Base-by-base conservation (phyloP, 2,113 vertebrate genomes). In the Stigmatopora argus region DNA sequence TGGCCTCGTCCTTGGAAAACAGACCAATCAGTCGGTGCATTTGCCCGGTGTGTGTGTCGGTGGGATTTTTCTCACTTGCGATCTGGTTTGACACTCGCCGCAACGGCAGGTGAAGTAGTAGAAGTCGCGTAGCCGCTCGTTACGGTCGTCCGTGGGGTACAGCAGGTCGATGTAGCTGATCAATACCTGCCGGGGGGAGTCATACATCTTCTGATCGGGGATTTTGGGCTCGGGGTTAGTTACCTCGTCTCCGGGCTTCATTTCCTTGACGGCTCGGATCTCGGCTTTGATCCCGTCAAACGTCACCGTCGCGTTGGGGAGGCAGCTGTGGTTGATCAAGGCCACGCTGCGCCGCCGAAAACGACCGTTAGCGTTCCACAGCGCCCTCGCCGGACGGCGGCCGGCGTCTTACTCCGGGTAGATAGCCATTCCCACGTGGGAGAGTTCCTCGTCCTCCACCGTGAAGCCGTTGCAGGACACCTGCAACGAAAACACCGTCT, bases 391-490 rank as follows among this genome's bases (percentile, higher is more conserved):
- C 1, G 4, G 38, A 41, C 9, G 7, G 38, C 38, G 35, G 35
- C 38, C 38, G 7, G 9, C 7, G 23, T 34, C 91, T 87, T 93
- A 99, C 96, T 98, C 95, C 34, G 97, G 97, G 81, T 97, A 99
- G 80, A 99, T 80, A 2, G 97, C 96, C 51, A 96, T 96, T 57
- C 96, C 97, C 77, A 99, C 70, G 67, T 96, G 94, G 62, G 92
- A 95, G 59, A 99, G 92, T 49, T 98, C 96, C 79, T 98, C 96
- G 11, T 99, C 97, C 82, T 99, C 97, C 65, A 98, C 91, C 2
- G 95, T 96, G 86, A 99, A 99, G 59, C 96, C 95, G 62, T 99
- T 99, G 75, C 97, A 99, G 81, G 96, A 93, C 51, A 98, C 94
- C 97, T 96, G 83, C 18, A 45, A 69, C 44, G 69, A 8, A 45